Conservation (phyloP, 2,888 invertebrate genomes). For the Lamellibrachia columna region DNA sequence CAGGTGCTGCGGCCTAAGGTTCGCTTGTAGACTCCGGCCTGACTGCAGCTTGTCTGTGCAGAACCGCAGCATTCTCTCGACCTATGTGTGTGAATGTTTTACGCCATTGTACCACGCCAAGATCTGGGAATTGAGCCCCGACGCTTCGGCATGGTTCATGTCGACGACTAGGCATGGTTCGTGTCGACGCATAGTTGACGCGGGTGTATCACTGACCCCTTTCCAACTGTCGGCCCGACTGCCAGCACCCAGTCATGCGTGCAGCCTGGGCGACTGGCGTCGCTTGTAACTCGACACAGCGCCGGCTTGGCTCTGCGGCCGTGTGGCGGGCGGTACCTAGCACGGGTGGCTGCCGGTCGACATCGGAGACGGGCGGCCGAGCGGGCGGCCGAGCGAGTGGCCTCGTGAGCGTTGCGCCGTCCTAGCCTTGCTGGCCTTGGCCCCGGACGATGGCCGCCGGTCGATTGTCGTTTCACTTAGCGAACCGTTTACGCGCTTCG, state of each 20-base stretch:
- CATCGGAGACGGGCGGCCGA: not conserved
- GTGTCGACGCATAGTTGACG: constrained; percentile 2
- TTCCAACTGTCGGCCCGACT: not conserved
- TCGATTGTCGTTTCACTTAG: not conserved
- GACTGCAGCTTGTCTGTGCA: not conserved
- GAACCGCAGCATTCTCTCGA: not conserved
- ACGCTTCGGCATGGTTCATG: not conserved
- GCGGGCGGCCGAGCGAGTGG: not conserved
- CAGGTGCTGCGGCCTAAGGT: not conserved
- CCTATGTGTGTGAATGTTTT: too few species aligned
- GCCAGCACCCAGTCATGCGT: not conserved
- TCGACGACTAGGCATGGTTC: not conserved
- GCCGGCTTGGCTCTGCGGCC: not conserved
- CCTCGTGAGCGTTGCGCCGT: not conserved
- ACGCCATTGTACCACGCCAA: too few species aligned
- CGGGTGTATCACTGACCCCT: not conserved
- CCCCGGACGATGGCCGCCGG: not conserved
- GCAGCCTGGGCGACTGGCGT: not conserved
- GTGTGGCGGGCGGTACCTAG: not conserved
- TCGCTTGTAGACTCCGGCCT: not conserved
- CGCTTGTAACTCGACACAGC: not conserved
- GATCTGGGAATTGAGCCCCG: constrained; percentile 8
- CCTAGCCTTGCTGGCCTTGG: not conserved
- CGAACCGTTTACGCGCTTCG: too few species aligned
- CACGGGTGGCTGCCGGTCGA: constrained; percentile 4